A percentile compares a stretch with the other conserved stretches of the same genome.
These are phyloP conservation scores for Rhadina sibilatrix DNA, from an alignment of 2,113 vertebrate genomes.

Conservation along the genomic window DNA sequence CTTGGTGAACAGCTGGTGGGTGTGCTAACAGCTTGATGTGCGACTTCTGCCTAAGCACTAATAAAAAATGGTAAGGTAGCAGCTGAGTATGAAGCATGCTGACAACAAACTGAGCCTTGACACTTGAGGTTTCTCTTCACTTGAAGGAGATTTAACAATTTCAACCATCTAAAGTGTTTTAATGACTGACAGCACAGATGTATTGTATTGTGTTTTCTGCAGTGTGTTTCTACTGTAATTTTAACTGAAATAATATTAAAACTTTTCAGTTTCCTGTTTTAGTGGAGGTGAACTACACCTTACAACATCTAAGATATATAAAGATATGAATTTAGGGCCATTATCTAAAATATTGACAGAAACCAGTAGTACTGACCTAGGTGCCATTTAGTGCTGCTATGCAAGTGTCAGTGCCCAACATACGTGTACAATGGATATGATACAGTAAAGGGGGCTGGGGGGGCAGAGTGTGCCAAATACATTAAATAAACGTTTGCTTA, in stretches of 20 bases:
- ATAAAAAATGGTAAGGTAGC: conserved; percentile 43
- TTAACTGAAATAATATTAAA: not conserved
- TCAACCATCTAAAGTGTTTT: conserved; percentile 35
- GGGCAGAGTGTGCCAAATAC: not conserved
- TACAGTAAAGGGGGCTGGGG: accelerated
- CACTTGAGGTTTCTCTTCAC: conserved; percentile 34
- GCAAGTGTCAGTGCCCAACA: not conserved
- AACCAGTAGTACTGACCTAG: not conserved
- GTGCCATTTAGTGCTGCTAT: not conserved
- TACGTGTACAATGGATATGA: not conserved
- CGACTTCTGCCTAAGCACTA: conserved; percentile 34
- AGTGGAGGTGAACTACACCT: not conserved
- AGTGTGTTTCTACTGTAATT: not conserved
- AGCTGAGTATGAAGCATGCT: conserved; percentile 58
- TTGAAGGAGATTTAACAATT: conserved; percentile 39
- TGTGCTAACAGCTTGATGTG: not conserved
- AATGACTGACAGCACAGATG: conserved; percentile 55
- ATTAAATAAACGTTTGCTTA: not conserved
- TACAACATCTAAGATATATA: not conserved
- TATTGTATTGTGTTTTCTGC: not conserved
- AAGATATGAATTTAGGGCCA: not conserved
- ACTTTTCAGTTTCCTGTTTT: not conserved
- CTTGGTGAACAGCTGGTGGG: conserved; percentile 52
- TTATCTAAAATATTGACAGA: not conserved
- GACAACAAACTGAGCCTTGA: conserved; percentile 45